These are phyloP conservation scores for Silurus lanzhouensis DNA, from an alignment of 2,797 vertebrate genomes.

Conservation along the genomic window DNA sequence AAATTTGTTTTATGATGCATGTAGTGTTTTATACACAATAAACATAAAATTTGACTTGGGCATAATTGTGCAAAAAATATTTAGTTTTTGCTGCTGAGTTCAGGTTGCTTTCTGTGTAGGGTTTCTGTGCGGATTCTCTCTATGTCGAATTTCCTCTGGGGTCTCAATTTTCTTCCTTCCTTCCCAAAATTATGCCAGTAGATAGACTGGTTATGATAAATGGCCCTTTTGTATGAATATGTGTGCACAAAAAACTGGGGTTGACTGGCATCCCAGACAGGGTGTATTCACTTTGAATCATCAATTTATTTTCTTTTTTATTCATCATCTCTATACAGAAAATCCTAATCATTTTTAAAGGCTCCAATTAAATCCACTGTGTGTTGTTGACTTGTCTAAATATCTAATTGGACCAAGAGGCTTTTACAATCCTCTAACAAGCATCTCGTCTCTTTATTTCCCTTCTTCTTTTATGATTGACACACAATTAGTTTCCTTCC, in stretches of 20 bases:
- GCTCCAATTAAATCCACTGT: constrained; percentile 19
- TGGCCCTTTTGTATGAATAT: not conserved
- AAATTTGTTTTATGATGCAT: not conserved
- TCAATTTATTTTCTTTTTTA: not conserved
- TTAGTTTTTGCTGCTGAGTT: not conserved
- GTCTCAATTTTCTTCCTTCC: not conserved
- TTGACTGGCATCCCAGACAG: not conserved
- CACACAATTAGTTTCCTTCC: constrained; percentile 54
- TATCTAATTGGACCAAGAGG: constrained; percentile 58
- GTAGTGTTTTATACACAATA: not conserved
- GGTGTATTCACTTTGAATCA: not conserved
- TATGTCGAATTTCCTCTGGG: not conserved
- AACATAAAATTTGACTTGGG: too few species aligned
- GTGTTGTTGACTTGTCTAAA: constrained; percentile 48
- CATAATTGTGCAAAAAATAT: too few species aligned
- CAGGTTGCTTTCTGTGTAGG: not conserved
- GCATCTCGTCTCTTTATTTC: constrained; percentile 27
- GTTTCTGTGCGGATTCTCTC: not conserved
- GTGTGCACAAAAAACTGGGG: not conserved
- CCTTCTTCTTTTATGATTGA: constrained; percentile 27
- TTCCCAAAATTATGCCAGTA: not conserved
- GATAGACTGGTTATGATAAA: not conserved
- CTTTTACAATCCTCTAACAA: constrained; percentile 61
- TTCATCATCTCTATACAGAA: not conserved
- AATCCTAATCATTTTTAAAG: not conserved